Evolutionary conservation across 2,797 vertebrate species (phyloP).

Genomic region (Serranus cabrilla): DNA sequence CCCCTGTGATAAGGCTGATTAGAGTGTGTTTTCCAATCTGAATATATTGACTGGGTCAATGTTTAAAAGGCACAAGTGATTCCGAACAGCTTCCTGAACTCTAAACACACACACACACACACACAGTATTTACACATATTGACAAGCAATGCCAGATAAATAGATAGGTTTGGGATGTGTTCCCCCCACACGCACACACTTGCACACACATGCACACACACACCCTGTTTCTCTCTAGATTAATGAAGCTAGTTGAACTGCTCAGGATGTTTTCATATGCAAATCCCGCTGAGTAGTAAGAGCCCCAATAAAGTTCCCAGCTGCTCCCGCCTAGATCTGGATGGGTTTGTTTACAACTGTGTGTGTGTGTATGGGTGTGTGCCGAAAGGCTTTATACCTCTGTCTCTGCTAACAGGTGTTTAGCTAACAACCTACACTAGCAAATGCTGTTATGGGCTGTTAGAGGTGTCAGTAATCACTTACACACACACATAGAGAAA

Average conservation of each 20-base stretch:
- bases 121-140: background rate
- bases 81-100: constrained; percentile 4
- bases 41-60: constrained; percentile 41
- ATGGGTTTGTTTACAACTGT: constrained; percentile 41
- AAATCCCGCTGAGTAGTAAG: constrained; percentile 49
- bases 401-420: constrained; percentile 57
- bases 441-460: constrained; percentile 5
- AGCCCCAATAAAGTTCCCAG: constrained; percentile 51
- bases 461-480: constrained; percentile 22
- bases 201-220: background rate
- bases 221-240: background rate
- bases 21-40: constrained; percentile 36
- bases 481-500: constrained; percentile 11
- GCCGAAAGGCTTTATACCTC: constrained; percentile 30
- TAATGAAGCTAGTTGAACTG: constrained; percentile 23
- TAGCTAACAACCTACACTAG: constrained; percentile 42
- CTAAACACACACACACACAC: constrained; percentile 11
- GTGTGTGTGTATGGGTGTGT: background rate
- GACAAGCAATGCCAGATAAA: background rate
- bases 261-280: constrained; percentile 47
- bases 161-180: background rate
- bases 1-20: constrained; percentile 25
- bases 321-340: constrained; percentile 33
- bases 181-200: background rate
- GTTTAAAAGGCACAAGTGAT: constrained; percentile 26